Evolutionary conservation across 1,140 invertebrate species (phyloP).

Genomic region (Apis florea): DNA sequence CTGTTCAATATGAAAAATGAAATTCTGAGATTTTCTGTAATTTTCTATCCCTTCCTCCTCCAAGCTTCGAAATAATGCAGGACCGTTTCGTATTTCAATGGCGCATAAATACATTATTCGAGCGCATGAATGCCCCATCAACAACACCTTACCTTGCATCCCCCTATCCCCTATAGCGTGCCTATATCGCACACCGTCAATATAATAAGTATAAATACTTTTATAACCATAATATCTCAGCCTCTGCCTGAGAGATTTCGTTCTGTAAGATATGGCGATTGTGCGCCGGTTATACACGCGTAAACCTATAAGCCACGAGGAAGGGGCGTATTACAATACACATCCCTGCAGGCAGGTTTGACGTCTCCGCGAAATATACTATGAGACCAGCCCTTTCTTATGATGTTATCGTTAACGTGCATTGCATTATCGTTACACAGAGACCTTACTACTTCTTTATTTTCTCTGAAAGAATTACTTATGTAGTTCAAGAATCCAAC

Average conservation of each 20-base stretch:
- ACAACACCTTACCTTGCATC: conserved; percentile 19
- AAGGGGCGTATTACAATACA: conserved; percentile 53
- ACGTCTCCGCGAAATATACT: conserved; percentile 34
- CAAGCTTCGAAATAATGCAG: background rate
- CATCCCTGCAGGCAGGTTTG: conserved; percentile 10
- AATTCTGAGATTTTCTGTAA: background rate
- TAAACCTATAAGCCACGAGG: background rate
- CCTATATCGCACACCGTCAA: conserved; percentile 17
- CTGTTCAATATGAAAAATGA: too few relatives aligned
- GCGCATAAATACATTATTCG: conserved; percentile 39
- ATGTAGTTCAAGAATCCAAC: too few relatives aligned
- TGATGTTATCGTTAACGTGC: conserved; percentile 44
- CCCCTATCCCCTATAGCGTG: too few relatives aligned
- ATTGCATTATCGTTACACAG: too few relatives aligned
- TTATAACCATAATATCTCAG: conserved; percentile 40
- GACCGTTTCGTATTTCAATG: conserved; percentile 22
- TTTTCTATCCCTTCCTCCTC: background rate
- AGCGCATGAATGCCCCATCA: conserved; percentile 15
- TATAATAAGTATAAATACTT: conserved; percentile 53
- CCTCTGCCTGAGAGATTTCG: conserved; percentile 5
- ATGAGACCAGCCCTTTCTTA: conserved; percentile 12
- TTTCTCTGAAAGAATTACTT: too few relatives aligned
- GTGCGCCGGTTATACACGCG: background rate
- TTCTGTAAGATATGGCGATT: conserved; percentile 28
- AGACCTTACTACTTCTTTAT: too few relatives aligned